phyloP scores from a whole-genome alignment of 2,888 invertebrate genomes.

The Hypena proboscidalis region DNA sequence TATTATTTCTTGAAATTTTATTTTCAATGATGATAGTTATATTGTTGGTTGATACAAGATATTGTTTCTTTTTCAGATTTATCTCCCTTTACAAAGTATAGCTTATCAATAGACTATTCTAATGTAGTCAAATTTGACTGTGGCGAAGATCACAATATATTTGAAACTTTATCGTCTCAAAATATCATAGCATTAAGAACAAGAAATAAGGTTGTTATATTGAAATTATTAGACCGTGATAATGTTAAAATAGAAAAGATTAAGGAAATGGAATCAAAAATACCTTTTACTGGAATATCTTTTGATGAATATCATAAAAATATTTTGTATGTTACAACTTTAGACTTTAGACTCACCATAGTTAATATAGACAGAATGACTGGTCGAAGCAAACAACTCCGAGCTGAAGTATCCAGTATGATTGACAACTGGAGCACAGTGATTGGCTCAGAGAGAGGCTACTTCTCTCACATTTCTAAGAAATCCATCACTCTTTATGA shows the following conservation, averaged over 20 bases:
- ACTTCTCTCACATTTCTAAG: slow-evolving; percentile 62
- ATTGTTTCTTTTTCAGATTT: slow-evolving; percentile 62
- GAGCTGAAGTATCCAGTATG: slow-evolving; percentile 48
- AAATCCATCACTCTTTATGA: slow-evolving; percentile 69
- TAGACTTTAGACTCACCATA: slow-evolving; percentile 65
- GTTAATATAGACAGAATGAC: slow-evolving; percentile 72
- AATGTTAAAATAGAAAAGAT: slow-evolving; percentile 55
- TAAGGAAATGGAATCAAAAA: slow-evolving; percentile 61
- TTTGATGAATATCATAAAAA: slow-evolving; percentile 72
- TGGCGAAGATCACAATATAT: slow-evolving; percentile 57
- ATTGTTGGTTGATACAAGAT: background rate
- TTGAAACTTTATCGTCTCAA: slow-evolving; percentile 68
- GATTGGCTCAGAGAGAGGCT: slow-evolving; percentile 60
- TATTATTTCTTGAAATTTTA: no score
- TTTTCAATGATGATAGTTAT: no score
- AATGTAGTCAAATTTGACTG: slow-evolving; percentile 57
- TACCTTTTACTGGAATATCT: slow-evolving; percentile 70
- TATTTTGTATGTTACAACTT: slow-evolving; percentile 67
- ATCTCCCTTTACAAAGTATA: slow-evolving; percentile 56
- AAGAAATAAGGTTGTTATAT: slow-evolving; percentile 63
- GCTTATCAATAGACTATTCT: slow-evolving; percentile 46
- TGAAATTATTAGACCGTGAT: slow-evolving; percentile 55
- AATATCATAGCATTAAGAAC: slow-evolving; percentile 69
- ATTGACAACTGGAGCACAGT: slow-evolving; percentile 75
- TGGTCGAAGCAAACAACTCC: slow-evolving; percentile 59